Evolutionary conservation across 2,797 vertebrate genomes (phyloP).

Genomic region (Loriculus beryllinus): DNA sequence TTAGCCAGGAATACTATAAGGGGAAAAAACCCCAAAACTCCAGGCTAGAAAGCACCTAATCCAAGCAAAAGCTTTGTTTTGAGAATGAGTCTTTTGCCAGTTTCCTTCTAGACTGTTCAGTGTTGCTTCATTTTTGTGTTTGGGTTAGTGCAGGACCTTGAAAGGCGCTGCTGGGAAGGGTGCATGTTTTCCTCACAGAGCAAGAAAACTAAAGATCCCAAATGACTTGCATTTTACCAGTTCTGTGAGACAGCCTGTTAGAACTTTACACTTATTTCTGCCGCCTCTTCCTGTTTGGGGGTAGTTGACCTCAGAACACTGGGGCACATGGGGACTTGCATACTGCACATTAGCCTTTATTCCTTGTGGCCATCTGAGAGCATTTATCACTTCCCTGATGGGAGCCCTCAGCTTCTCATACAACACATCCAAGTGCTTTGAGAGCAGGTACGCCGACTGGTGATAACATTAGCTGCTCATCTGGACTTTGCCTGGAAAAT

Average conservation of each 20-base stretch:
- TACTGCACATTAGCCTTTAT: not conserved
- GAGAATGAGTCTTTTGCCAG: not conserved
- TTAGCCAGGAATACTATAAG: not conserved
- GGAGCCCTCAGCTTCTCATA: not conserved
- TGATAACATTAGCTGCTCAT: not conserved
- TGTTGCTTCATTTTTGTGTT: not conserved
- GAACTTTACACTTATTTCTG: not conserved
- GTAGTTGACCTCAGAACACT: not conserved
- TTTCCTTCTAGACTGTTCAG: not conserved
- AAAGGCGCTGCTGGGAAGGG: not conserved
- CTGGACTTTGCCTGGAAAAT: not conserved
- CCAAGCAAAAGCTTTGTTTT: not conserved
- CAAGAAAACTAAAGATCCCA: not conserved
- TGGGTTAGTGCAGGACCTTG: not conserved
- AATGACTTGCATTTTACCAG: not conserved
- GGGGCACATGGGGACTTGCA: accelerated
- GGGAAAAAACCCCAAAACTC: not conserved
- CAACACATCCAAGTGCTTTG: not conserved
- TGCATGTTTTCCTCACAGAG: not conserved
- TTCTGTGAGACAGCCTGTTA: not conserved
- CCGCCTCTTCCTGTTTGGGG: accelerated
- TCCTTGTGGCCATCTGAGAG: not conserved
- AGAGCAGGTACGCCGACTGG: not conserved
- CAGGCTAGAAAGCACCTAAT: not conserved
- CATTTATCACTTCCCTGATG: not conserved